Percentiles rank a stretch among this genome's conserved stretches.
These are phyloP conservation scores for Megaceryle alcyon DNA, from an alignment of 2,797 vertebrate genomes.

Conservation along the genomic window DNA sequence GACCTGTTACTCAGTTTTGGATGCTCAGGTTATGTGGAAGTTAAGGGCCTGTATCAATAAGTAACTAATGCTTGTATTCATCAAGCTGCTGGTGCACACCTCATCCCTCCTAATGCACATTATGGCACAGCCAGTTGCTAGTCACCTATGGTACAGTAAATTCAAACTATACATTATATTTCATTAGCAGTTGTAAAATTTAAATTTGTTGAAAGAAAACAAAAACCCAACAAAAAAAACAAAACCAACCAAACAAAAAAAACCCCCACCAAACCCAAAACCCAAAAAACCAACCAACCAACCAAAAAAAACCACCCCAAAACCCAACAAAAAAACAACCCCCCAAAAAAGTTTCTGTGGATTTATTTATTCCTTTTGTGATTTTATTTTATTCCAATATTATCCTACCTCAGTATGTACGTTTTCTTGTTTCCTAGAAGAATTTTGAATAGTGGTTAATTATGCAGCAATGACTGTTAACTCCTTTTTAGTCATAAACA, in stretches of 20 bases:
- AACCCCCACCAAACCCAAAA: background rate
- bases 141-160: background rate
- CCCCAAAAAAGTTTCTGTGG: background rate
- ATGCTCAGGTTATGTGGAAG: background rate
- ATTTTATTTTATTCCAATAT: background rate
- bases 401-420: background rate
- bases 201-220: background rate
- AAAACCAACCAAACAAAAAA: background rate
- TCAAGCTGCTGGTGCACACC: background rate
- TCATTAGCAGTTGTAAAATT: background rate
- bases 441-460: background rate
- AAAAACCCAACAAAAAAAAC: background rate
- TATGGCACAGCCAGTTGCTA: background rate
- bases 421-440: background rate
- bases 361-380: background rate
- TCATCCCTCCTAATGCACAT: background rate
- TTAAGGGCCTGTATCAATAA: background rate
- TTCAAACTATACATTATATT: background rate
- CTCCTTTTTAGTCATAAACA: background rate
- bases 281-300: no score
- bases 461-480: background rate
- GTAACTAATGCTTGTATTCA: background rate
- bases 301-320: background rate
- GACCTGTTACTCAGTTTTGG: background rate
- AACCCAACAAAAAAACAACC: background rate